Conservation (phyloP, 2,113 vertebrate genomes). For the Gadus macrocephalus region DNA sequence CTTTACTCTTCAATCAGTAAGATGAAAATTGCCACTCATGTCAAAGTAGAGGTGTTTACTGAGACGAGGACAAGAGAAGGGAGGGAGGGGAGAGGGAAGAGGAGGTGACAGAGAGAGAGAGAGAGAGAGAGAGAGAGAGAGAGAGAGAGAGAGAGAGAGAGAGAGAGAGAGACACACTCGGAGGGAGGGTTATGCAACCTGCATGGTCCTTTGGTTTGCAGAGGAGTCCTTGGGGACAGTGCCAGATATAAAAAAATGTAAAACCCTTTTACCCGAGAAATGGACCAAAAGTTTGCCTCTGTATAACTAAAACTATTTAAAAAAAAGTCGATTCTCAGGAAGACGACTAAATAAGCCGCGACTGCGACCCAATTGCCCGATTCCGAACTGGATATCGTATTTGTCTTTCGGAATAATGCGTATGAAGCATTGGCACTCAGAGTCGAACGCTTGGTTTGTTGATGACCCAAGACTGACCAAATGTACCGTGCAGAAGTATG, state of each 20-base stretch:
- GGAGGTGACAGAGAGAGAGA: slow-evolving; percentile 43
- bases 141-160: slow-evolving; percentile 40
- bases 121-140: slow-evolving; percentile 51
- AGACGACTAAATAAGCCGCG: too few species aligned
- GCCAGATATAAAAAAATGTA: slow-evolving; percentile 6
- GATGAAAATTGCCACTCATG: slow-evolving; percentile 72
- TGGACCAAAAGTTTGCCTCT: too few species aligned
- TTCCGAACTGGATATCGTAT: too few species aligned
- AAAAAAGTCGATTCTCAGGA: too few species aligned
- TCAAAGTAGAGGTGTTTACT: slow-evolving; percentile 72
- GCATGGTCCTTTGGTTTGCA: slow-evolving; percentile 31
- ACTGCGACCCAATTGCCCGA: too few species aligned
- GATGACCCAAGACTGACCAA: too few species aligned
- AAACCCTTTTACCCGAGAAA: background rate
- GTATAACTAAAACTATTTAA: too few species aligned
- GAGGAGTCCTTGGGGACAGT: slow-evolving; percentile 10
- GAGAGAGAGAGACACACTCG: slow-evolving; percentile 43
- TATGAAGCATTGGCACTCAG: too few species aligned
- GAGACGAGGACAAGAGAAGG: slow-evolving; percentile 57
- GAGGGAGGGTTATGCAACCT: slow-evolving; percentile 65
- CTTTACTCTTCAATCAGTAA: slow-evolving; percentile 74
- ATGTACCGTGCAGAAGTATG: too few species aligned
- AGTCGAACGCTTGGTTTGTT: too few species aligned
- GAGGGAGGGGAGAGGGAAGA: slow-evolving; percentile 48
- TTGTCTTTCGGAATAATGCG: too few species aligned